These are phyloP conservation scores for Gambusia affinis DNA, from an alignment of 2,113 vertebrate genomes.

Conservation along the genomic window DNA sequence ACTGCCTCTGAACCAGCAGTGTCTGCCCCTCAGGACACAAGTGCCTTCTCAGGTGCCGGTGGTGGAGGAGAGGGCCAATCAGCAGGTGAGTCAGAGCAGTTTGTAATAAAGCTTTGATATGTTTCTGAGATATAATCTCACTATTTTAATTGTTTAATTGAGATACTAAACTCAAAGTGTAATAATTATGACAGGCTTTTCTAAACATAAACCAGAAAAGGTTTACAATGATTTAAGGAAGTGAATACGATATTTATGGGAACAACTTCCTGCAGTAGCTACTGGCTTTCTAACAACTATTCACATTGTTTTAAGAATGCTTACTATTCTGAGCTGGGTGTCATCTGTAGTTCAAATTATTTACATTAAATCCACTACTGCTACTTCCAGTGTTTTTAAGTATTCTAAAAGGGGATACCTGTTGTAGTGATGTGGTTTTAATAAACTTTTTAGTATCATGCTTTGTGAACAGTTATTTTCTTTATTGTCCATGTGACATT, in stretches of 20 bases:
- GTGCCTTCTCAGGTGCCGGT: too few relatives aligned
- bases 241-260: neutral
- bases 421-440: too few relatives aligned
- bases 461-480: too few relatives aligned
- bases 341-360: too few relatives aligned
- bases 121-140: neutral
- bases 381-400: too few relatives aligned
- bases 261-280: neutral
- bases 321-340: neutral
- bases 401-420: too few relatives aligned
- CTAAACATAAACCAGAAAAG: neutral
- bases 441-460: too few relatives aligned
- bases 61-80: constrained; percentile 54
- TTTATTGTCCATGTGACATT: too few relatives aligned
- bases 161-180: neutral
- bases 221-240: neutral
- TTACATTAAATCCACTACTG: too few relatives aligned
- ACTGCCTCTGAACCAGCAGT: too few relatives aligned
- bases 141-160: neutral
- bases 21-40: too few relatives aligned
- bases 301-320: neutral
- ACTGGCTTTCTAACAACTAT: neutral
- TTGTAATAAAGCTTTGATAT: neutral
- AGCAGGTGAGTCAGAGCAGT: constrained; percentile 66
- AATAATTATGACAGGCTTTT: neutral